phyloP scores from a whole-genome alignment of 2,797 vertebrate genomes.

The Eulemur coronatus region DNA sequence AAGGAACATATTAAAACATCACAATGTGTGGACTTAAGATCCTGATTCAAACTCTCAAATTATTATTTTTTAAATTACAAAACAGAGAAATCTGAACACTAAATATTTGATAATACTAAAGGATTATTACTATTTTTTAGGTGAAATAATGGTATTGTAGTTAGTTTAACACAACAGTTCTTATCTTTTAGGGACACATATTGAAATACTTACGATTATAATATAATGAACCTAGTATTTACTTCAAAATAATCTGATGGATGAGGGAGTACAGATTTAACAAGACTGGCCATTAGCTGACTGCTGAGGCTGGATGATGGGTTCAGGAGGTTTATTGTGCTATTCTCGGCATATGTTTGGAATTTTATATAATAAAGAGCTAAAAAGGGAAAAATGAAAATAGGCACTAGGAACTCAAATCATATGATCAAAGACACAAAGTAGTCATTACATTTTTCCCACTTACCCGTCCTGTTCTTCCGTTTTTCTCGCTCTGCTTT shows the following conservation, averaged over 20 bases:
- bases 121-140: neutral
- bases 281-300: neutral
- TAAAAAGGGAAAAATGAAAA: neutral
- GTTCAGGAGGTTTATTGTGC: neutral
- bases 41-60: neutral
- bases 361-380: neutral
- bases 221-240: neutral
- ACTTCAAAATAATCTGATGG: neutral
- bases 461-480: slow-evolving; percentile 96
- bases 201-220: slow-evolving; percentile 3
- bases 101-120: neutral
- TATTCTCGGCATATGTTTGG: neutral
- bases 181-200: neutral
- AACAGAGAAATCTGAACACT: neutral
- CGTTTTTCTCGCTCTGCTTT: slow-evolving; percentile 98
- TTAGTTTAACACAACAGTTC: neutral
- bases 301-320: neutral
- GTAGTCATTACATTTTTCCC: neutral
- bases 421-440: neutral
- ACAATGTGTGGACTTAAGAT: neutral
- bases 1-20: neutral
- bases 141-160: neutral
- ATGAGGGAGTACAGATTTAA: neutral
- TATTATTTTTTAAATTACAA: neutral
- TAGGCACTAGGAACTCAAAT: neutral